These are phyloP conservation scores for Danio aesculapii DNA, from an alignment of 2,797 vertebrate genomes.

Conservation along the genomic window DNA sequence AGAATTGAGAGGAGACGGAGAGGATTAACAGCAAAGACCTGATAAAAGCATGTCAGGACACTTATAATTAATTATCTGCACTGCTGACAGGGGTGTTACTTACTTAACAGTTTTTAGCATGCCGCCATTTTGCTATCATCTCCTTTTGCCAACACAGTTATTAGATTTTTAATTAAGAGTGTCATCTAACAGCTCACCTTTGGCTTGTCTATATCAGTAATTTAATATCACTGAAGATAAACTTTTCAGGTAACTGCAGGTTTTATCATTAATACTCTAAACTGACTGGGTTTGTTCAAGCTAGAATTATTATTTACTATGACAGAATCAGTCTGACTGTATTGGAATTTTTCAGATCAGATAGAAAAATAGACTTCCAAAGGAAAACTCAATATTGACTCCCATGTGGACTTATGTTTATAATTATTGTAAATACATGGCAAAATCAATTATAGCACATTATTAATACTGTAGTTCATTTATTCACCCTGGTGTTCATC, in stretches of 20 bases:
- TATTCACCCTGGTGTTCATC: too few species aligned
- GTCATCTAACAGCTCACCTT: constrained; percentile 2
- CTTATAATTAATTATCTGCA: background rate
- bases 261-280: background rate
- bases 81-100: background rate
- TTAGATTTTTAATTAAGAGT: constrained; percentile 24
- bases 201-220: constrained; percentile 18
- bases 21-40: constrained; percentile 4
- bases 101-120: constrained; percentile 7
- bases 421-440: too few species aligned
- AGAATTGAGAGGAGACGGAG: background rate
- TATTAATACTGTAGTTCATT: too few species aligned
- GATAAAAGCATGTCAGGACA: constrained; percentile 4
- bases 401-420: background rate
- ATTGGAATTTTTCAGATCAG: background rate
- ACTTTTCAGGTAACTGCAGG: background rate
- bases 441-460: too few species aligned
- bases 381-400: background rate
- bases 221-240: background rate
- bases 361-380: background rate
- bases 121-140: constrained; percentile 1
- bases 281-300: background rate
- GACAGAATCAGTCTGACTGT: background rate
- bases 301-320: background rate
- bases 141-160: constrained; percentile 12